Percentiles rank a stretch among this genome's conserved stretches.
These are phyloP conservation scores for Emberiza fucata DNA, from an alignment of 2,113 vertebrate genomes.

Conservation along the genomic window DNA sequence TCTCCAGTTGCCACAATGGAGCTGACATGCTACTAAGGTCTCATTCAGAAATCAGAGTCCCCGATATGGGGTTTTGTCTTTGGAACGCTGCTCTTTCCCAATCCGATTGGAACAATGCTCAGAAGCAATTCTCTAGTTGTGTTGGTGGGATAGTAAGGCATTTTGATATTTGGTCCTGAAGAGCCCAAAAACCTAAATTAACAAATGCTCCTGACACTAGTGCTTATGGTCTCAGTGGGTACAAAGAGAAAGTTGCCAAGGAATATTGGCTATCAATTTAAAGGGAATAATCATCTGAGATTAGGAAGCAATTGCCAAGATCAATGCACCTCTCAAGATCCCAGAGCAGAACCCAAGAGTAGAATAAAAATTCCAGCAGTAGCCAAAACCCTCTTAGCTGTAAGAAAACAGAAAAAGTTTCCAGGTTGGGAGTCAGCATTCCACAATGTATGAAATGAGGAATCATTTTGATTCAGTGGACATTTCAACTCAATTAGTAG, in stretches of 20 bases:
- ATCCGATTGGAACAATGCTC: not conserved
- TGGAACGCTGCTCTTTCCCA: not conserved
- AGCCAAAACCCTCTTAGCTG: not conserved
- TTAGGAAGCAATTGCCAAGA: not conserved
- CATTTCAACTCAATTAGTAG: not conserved
- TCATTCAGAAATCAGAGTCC: not conserved
- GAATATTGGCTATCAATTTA: not conserved
- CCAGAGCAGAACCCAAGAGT: not conserved
- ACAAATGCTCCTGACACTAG: not conserved
- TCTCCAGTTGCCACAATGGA: not conserved
- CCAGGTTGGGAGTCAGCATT: not conserved
- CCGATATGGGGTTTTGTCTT: not conserved
- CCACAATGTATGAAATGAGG: not conserved
- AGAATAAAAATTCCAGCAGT: not conserved
- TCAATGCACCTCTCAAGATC: not conserved
- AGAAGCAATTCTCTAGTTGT: not conserved
- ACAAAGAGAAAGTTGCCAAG: not conserved
- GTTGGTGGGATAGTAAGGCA: not conserved
- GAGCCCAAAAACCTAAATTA: not conserved
- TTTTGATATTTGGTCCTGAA: not conserved
- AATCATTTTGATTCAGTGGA: not conserved
- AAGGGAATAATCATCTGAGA: not conserved
- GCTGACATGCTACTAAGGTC: not conserved
- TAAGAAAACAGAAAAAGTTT: not conserved
- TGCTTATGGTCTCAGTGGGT: not conserved